Percentiles rank a stretch among this genome's conserved stretches.
Conservation (phyloP, 1,140 invertebrate species). For the Lineus longissimus region DNA sequence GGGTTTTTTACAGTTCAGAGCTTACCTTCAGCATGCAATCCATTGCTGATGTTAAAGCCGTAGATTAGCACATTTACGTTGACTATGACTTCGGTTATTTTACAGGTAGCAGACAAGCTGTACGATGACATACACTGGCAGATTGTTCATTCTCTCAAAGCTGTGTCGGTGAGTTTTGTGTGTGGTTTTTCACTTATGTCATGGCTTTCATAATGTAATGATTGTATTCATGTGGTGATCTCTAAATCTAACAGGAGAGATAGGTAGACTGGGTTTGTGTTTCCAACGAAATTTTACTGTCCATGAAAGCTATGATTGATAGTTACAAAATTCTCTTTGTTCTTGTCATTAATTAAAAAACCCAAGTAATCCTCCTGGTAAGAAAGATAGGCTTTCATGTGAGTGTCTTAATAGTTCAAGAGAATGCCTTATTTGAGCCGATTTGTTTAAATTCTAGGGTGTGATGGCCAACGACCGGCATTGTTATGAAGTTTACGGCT, state of each 20-base stretch:
- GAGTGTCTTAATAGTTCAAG: too few species aligned
- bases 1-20: too few species aligned
- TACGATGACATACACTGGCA: constrained; percentile 72
- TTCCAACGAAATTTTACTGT: background rate
- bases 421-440: too few species aligned
- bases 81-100: constrained; percentile 61
- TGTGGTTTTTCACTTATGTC: constrained; percentile 2
- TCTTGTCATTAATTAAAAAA: too few species aligned
- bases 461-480: constrained; percentile 54
- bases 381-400: too few species aligned
- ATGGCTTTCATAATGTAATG: background rate
- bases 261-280: constrained; percentile 7
- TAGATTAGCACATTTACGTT: background rate
- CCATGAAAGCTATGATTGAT: too few species aligned
- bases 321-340: too few species aligned
- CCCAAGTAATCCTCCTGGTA: too few species aligned
- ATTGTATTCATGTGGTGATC: background rate
- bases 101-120: constrained; percentile 54
- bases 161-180: constrained; percentile 62
- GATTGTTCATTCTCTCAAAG: constrained; percentile 73
- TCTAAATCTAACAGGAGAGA: too few species aligned
- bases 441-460: constrained; percentile 30
- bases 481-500: constrained; percentile 56
- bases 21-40: too few species aligned
- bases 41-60: too few species aligned